These are phyloP conservation scores for Isaurus tuberculatus DNA, from an alignment of 92 coral and sea anemone genomes.

Conservation along the genomic window DNA sequence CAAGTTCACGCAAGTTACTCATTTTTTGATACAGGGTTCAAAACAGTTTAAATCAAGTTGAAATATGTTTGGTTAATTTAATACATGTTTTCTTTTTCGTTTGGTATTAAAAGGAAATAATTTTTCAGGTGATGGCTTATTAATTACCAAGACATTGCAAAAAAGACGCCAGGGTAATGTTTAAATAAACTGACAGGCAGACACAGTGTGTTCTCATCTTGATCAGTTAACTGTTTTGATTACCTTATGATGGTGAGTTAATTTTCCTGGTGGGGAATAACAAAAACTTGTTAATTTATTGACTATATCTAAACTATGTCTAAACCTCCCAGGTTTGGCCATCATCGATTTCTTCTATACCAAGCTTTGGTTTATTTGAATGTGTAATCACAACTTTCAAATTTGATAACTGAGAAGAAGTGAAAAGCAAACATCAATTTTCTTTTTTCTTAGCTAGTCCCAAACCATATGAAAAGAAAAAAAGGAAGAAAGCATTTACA, in stretches of 20 bases:
- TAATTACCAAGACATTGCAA: slow-evolving; percentile 27
- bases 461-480: background rate
- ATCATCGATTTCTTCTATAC: background rate
- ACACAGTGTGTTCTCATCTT: slow-evolving; percentile 24
- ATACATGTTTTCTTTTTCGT: slow-evolving; percentile 30
- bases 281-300: slow-evolving; percentile 29
- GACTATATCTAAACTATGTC: too few relatives aligned
- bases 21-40: background rate
- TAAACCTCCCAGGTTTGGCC: slow-evolving; percentile 35
- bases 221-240: slow-evolving; percentile 37
- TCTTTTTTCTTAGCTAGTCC: background rate
- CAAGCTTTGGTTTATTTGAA: background rate
- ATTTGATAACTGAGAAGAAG: background rate
- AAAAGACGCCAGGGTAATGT: slow-evolving; percentile 25
- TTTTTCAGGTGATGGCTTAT: slow-evolving; percentile 43
- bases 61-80: background rate
- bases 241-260: slow-evolving; percentile 50
- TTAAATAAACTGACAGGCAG: slow-evolving; percentile 48
- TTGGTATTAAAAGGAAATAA: slow-evolving; percentile 19
- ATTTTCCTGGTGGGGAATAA: slow-evolving; percentile 50
- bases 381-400: background rate
- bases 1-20: background rate
- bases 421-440: background rate
- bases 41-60: background rate
- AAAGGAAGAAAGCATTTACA: background rate